Base-by-base conservation (phyloP, 2,113 vertebrate genomes). In the Abramis brama region DNA sequence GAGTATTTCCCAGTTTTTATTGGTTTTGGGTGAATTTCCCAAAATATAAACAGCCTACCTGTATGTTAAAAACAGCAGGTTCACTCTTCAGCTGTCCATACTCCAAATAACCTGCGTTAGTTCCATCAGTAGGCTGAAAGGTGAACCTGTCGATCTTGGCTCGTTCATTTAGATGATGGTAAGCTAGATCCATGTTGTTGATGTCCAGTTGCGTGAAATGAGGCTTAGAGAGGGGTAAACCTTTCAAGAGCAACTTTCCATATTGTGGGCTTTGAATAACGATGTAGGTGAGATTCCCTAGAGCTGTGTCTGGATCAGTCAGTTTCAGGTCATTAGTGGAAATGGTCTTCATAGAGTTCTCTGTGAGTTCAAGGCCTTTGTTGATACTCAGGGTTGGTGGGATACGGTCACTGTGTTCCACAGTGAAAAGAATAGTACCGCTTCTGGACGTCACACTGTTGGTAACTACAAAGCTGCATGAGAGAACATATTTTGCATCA, bases 381-480 rank as follows among this genome's bases (percentile, higher is more conserved):
- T 96, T 94, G 52, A 0, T 79, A 57, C 50, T 76, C 19, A 96
- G 85, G 0, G 91, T 90, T 0, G 94, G 91, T 2, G 91, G 91
- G 86, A 94, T 92, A 52, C 90, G 91, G 88, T 92, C 93, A 6
- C 87, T 82, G 13, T 83, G 94, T 39, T 92, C 87, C 68, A 95
- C 90, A 83, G 85, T 78, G 81, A 95, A 88, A 52, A 85, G 45
- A 60, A 93, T n/a, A 1, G 82, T 81, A 5, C 93, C 91, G 2
- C 84, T 88, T 73, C 88, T 92, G 10, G 94, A 93, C 2, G 85
- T 89, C 74, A 90, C 86, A 1, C 92, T 90, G 6, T 95, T 97
- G 82, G 93, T 95, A 75, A 96, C 87, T 2, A 92, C 83, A 45
- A 96, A 96, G 88, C 95, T 97, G 89, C 50, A 80, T 33, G 82